phyloP scores from a whole-genome alignment of 37 sponge, comb jelly and placozoan genomes.

The Geodia barretti region DNA sequence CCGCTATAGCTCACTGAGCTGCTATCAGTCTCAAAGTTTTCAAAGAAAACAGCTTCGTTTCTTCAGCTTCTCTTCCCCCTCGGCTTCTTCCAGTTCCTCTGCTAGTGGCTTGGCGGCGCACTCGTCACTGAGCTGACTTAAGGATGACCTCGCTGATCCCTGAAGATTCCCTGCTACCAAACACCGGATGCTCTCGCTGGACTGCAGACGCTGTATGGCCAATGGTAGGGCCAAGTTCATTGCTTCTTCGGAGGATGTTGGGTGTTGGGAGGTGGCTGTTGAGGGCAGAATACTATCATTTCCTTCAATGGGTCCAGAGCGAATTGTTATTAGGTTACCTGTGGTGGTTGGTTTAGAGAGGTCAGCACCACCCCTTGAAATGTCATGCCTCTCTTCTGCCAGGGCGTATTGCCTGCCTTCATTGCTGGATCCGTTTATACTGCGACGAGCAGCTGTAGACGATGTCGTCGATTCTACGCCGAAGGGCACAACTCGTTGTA shows the following conservation, averaged over 20 bases:
- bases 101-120: background rate
- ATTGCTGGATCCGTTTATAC: background rate
- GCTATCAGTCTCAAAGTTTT: too few relatives aligned
- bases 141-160: background rate
- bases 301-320: background rate
- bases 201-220: too few relatives aligned
- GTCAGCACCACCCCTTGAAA: background rate
- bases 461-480: too few relatives aligned
- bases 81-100: conserved; percentile 5
- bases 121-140: background rate
- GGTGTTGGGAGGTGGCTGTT: too few relatives aligned
- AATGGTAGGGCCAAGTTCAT: too few relatives aligned
- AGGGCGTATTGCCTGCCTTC: background rate
- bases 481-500: too few relatives aligned
- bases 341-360: background rate
- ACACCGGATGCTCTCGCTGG: too few relatives aligned
- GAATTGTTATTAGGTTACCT: background rate
- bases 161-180: background rate
- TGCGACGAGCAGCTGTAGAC: too few relatives aligned
- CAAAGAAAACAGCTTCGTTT: too few relatives aligned
- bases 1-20: too few relatives aligned
- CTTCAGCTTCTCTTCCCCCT: too few relatives aligned
- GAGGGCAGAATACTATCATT: background rate
- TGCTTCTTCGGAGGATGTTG: too few relatives aligned
- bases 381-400: background rate